Evolutionary conservation across 2,113 vertebrate genomes (phyloP).

Genomic region (Spheniscus mendiculus): DNA sequence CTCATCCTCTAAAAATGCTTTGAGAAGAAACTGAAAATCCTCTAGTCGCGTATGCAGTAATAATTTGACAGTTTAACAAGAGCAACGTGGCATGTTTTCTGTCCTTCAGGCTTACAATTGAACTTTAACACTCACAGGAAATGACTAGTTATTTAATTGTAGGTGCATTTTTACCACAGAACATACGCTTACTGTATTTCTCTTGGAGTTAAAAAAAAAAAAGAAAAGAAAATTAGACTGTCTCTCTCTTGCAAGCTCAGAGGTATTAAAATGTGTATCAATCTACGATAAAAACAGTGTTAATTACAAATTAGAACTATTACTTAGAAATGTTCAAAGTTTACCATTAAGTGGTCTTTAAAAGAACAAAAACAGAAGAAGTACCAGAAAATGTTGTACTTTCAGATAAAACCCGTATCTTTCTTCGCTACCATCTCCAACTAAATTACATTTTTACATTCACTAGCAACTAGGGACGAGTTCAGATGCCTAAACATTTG

Average conservation of each 20-base stretch:
- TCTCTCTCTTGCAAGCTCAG: not conserved
- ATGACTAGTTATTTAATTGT: not conserved
- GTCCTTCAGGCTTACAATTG: not conserved
- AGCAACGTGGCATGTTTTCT: not conserved
- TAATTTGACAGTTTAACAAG: conserved; percentile 7
- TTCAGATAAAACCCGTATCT: not conserved
- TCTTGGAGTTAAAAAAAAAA: not conserved
- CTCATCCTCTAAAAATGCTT: conserved; percentile 1
- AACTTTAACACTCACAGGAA: not conserved
- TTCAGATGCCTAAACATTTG: not conserved
- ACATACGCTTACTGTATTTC: not conserved
- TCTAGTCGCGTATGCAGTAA: not conserved
- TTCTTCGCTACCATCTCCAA: not conserved
- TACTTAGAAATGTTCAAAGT: not conserved
- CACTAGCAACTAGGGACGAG: not conserved
- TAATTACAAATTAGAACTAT: conserved; percentile 5
- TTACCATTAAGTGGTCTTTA: not conserved
- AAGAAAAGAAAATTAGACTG: not conserved
- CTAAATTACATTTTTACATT: not conserved
- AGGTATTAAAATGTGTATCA: not conserved
- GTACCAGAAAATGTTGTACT: not conserved
- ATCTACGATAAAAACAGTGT: not conserved
- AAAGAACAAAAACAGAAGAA: not conserved
- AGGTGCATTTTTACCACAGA: not conserved
- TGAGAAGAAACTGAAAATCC: not conserved